phyloP scores from a whole-genome alignment of 2,113 vertebrate genomes.

The Solea solea region DNA sequence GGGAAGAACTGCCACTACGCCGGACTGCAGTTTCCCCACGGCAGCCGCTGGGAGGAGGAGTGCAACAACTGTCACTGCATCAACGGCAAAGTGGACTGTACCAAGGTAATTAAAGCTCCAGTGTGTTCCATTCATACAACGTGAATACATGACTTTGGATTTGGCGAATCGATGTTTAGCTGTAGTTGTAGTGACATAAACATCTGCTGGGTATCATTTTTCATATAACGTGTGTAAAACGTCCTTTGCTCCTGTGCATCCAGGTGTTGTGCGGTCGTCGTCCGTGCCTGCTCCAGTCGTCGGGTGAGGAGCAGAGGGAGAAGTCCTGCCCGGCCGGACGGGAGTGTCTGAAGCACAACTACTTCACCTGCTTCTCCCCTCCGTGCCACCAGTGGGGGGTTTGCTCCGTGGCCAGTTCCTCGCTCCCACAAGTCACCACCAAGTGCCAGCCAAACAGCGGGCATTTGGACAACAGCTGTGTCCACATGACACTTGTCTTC shows the following conservation, averaged over 20 bases:
- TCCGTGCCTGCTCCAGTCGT: conserved; percentile 82
- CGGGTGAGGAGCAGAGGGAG: conserved; percentile 36
- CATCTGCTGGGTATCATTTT: too few species aligned
- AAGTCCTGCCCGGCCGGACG: conserved; percentile 85
- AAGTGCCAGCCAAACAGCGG: conserved; percentile 88
- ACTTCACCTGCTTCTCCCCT: conserved; percentile 90
- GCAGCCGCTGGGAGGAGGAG: conserved; percentile 92
- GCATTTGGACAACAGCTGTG: conserved; percentile 93
- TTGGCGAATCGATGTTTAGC: too few species aligned
- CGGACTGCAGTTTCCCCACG: conserved; percentile 88
- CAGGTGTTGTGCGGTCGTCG: conserved; percentile 93
- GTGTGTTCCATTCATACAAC: too few species aligned
- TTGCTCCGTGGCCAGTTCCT: conserved; percentile 82
- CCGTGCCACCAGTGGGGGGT: conserved; percentile 91
- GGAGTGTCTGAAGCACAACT: conserved; percentile 84
- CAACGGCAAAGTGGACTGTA: conserved; percentile 89
- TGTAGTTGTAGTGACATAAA: neutral
- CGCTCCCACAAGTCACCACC: conserved; percentile 75
- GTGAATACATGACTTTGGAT: too few species aligned
- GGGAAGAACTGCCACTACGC: conserved; percentile 89
- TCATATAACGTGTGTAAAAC: too few species aligned
- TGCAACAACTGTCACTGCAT: conserved; percentile 93
- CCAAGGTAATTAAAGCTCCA: conserved; percentile 83
- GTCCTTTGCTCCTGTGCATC: neutral
- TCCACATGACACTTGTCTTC: conserved; percentile 91